Base-by-base conservation (phyloP, 2,888 invertebrate genomes). In the Uloborus plumipes region DNA sequence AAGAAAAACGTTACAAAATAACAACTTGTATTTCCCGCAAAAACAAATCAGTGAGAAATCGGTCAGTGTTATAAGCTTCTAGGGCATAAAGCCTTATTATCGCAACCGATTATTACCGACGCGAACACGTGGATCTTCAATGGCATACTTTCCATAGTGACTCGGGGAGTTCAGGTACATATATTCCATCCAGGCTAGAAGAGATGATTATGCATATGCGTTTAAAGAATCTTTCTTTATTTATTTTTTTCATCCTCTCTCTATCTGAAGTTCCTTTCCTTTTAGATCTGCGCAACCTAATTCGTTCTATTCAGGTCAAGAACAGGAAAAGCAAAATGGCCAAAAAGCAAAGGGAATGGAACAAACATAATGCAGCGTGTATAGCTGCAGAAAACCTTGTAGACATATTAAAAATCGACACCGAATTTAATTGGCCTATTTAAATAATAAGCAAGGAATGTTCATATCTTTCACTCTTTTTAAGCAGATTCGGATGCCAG, bases 401-500 rank as follows among this genome's bases (percentile, higher is more conserved):
- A 50, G 73, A 80, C 73, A 67, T 47, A 62, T 72, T 72, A 66
- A 66, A 80, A 80, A 73, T 69, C 69, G 79, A 80, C 79, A 73
- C 79, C 79, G 49, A 67, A 80, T 80, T 80, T 80, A 80, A 80
- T 80, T 80, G 73, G 72, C 61, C 73, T 61, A 80, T 73, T 80
- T 72, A 67, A 79, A 69, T 80, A 73, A 73, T 67, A 58, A 73
- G 39, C 9, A 39, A 39, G 39, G 39, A 39, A 39, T 39, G 39
- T 39, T 39, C 39, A 39, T 39, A 39, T 39, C 39, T 39, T 39
- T 39, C 39, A 11, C 39, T 39, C 39, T 39, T 39, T 39, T 39
- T 39, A 39, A 26, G 9, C 39, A 39, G 39, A 39, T 39, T 39
- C 39, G 3, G 9, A 39, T 9, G 39, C 39, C 1, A 9, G 9